Evolutionary conservation across 2,113 vertebrate genomes (phyloP).

Genomic region (Urocolius indicus): DNA sequence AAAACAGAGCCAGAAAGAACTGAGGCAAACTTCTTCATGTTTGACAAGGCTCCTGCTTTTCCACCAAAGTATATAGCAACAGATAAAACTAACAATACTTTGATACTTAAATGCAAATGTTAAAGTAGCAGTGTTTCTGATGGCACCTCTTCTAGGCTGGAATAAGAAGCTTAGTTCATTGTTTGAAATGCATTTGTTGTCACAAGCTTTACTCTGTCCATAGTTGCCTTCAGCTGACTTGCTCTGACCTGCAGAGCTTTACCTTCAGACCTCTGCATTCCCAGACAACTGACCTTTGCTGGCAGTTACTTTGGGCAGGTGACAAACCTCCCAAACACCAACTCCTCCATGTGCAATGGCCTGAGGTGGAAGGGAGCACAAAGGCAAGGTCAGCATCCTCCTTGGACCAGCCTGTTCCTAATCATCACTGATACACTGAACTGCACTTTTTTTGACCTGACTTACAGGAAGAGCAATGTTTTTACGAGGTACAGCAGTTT

Average conservation of each 20-base stretch:
- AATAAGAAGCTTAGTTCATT: neutral
- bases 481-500: neutral
- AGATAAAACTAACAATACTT: neutral
- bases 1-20: neutral
- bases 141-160: neutral
- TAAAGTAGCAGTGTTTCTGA: neutral
- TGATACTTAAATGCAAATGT: neutral
- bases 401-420: neutral
- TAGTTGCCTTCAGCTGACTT: neutral
- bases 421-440: neutral
- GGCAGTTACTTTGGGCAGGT: rapidly evolving
- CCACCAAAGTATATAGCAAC: neutral
- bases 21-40: neutral
- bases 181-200: neutral
- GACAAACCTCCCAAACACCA: neutral
- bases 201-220: neutral
- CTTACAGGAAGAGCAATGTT: neutral
- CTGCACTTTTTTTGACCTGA: neutral
- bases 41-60: neutral
- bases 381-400: neutral
- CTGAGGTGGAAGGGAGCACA: rapidly evolving
- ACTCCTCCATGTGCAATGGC: rapidly evolving
- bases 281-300: neutral
- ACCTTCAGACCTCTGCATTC: neutral
- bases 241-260: neutral